Evolutionary conservation across 2,113 vertebrate species (phyloP), one percentile per base, ranked within the genome.

Genomic region (Phalacrocorax aristotelis): DNA sequence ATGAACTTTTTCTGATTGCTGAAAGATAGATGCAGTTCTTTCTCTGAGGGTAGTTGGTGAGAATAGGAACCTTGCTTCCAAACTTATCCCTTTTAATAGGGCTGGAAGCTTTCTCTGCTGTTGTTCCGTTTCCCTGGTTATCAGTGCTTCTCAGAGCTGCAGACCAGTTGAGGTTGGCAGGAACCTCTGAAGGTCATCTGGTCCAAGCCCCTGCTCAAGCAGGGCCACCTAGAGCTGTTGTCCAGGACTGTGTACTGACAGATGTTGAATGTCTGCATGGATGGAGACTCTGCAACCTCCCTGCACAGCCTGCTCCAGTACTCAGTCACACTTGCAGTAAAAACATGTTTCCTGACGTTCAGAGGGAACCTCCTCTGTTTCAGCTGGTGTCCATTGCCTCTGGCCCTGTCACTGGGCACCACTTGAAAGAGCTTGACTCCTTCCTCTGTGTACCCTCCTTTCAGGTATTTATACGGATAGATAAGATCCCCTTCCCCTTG

Each of bases 91-190:
- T 70, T 69, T 40, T 30, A 40, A 10, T 15, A 60, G 51, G 38
- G 21, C 23, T 83, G 81, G 49, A 58, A 79, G 15, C 44, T 69
- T 69, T 18, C 42, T 82, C 58, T 49, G 49, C 15, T 49, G 48
- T 14, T 48, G 15, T 46, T 34, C 11, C 5, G 36, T 76, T 75
- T 48, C 26, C 30, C 58, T 46, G 57, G 58, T 71, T 85, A 16
- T 54, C 42, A 0, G 1, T 9, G 42, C 72, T 72, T 81, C 46
- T 77, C 11, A 5, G 26, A 8, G 14, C 40, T 1, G 1, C 8
- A 11, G 65, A 32, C 19, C 19, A 29, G 40, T 2, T 61, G 71
- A 78, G 13, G 20, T 36, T 78, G 69, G 58, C 30, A 14, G 46
- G 20, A 21, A 30, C 36, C 32, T 72, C 52, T 72, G 30, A 14